Evolutionary conservation across 2,797 vertebrate genomes (phyloP).

Genomic region (Gadopsis marmoratus): DNA sequence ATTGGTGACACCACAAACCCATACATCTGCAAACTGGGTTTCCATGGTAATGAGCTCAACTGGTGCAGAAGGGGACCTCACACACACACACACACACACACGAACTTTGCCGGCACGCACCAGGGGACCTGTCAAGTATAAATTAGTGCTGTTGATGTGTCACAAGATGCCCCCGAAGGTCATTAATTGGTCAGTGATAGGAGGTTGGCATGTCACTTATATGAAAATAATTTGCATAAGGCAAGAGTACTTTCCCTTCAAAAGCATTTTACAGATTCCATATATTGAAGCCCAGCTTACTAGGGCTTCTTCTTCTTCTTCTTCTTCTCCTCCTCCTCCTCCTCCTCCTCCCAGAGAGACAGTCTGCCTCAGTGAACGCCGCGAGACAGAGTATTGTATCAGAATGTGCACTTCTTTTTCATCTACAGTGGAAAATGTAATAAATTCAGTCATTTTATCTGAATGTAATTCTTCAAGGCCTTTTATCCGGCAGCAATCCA

Average conservation of each 20-base stretch:
- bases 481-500: constrained; percentile 15
- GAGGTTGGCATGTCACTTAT: constrained; percentile 81
- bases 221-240: constrained; percentile 81
- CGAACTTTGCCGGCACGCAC: constrained; percentile 69
- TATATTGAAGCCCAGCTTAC: constrained; percentile 60
- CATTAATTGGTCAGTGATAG: constrained; percentile 86
- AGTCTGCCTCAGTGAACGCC: not conserved
- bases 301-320: constrained; percentile 15
- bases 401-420: not conserved
- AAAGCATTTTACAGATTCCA: constrained; percentile 68
- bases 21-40: constrained; percentile 65
- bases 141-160: constrained; percentile 81
- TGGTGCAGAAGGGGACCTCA: constrained; percentile 65
- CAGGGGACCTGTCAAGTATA: constrained; percentile 82
- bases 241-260: constrained; percentile 59
- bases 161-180: constrained; percentile 79
- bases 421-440: constrained; percentile 20
- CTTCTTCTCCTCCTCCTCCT: not conserved
- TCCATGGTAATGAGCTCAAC: constrained; percentile 83
- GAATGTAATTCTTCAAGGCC: constrained; percentile 44
- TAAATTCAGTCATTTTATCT: constrained; percentile 46
- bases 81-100: constrained; percentile 45
- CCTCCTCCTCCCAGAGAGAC: too few species aligned
- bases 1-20: constrained; percentile 62
- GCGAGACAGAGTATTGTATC: constrained; percentile 2